Percentiles rank a stretch among this genome's conserved stretches.
Conservation (phyloP, 2,797 vertebrate species). For the Cygnus olor region DNA sequence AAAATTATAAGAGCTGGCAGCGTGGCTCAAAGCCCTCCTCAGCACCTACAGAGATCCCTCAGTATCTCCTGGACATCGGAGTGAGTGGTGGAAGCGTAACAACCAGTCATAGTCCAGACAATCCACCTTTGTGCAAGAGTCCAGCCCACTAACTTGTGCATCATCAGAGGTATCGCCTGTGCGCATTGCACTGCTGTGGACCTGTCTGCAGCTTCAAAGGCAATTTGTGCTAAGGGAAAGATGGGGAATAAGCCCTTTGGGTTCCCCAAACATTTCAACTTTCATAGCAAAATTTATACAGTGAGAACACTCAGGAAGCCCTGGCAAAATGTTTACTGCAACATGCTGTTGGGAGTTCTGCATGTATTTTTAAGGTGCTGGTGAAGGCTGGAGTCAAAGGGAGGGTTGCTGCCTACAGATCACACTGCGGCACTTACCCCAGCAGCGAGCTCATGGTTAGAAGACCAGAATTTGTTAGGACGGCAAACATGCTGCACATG, state of each 20-base stretch:
- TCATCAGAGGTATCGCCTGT: neutral
- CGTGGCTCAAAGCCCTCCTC: neutral
- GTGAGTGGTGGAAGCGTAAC: neutral
- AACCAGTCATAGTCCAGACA: neutral
- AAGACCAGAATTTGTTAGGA: neutral
- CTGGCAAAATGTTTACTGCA: neutral
- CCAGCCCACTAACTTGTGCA: neutral
- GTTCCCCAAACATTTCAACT: neutral
- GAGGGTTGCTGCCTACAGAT: neutral
- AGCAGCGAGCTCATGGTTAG: neutral
- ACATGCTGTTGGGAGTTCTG: neutral
- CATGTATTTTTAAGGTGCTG: fast-evolving
- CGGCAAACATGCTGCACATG: neutral
- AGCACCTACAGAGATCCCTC: neutral
- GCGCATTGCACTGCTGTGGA: fast-evolving
- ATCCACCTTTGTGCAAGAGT: neutral
- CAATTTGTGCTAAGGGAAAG: neutral
- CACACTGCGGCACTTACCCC: fast-evolving
- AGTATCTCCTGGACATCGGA: neutral
- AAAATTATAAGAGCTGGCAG: neutral
- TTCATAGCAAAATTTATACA: neutral
- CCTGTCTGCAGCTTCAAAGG: neutral
- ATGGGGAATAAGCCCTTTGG: neutral
- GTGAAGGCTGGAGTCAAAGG: neutral
- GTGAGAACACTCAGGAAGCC: neutral